Base-by-base conservation (phyloP, 2,888 invertebrate genomes). In the Argyra leucocephala region DNA sequence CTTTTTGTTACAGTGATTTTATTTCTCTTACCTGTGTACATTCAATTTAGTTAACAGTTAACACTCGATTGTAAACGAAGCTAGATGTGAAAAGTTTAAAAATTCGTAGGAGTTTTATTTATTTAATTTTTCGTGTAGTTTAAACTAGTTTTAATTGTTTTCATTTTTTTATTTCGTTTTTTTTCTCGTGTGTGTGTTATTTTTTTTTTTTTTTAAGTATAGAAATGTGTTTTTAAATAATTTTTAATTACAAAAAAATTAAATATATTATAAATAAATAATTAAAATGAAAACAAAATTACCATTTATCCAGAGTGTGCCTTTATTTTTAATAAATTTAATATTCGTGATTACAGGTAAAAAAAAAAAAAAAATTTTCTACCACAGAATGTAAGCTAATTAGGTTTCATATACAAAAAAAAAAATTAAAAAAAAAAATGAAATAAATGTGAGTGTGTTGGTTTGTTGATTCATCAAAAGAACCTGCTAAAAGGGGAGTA, bases 271-370 rank as follows among this genome's bases (percentile, higher is more conserved):
- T 31, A 31, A 26, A 31, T 10, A 10, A 31, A 6, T 48, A 48
- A 12, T 48, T 48, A 48, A 48, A 48, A 48, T 48, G 48, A 48
- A 48, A 48, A 48, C 48, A 48, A 48, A 48, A 48, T 48, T 48
- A 48, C 3, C 15, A 3, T 48, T 48, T 18, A 48, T 18, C 2
- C 18, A 9, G 18, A 48, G 48, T 48, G 48, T 48, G 48, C 48
- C 48, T 48, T 18, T 48, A 48, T 48, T 48, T 48, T 48, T 48
- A 48, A 48, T 48, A 48, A 48, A 48, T 48, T 48, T 48, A n/a
- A 48, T 48, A 48, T 48, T 48, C 59, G 59, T 59, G 59, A 59
- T 59, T 59, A 23, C 59, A 59, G 59, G 59, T 59, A 59, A 58
- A 59, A 59, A 37, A 48, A 48, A 48, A 48, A 31, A 31, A n/a